Conservation (phyloP, 2,888 invertebrate genomes). For the Brenthis daphne region DNA sequence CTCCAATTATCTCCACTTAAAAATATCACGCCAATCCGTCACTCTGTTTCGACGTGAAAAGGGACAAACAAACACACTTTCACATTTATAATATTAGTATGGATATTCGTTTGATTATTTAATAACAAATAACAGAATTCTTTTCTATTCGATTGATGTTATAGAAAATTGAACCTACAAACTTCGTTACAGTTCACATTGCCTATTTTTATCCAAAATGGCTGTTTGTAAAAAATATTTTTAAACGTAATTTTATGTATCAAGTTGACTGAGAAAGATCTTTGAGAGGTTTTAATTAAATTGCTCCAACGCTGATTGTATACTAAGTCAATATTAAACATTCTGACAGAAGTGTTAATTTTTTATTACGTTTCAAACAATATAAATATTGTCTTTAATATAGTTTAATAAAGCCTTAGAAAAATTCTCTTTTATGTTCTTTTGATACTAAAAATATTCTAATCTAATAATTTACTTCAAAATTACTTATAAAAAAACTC, state of each 20-base stretch:
- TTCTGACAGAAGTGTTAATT: constrained; percentile 12
- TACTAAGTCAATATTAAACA: constrained; percentile 11
- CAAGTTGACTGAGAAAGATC: constrained; percentile 38
- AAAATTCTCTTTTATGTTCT: neutral
- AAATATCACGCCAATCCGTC: no score
- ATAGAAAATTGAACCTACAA: neutral
- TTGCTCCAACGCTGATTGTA: constrained; percentile 24
- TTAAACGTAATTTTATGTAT: constrained; percentile 23
- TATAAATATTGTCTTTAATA: constrained; percentile 11
- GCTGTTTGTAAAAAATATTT: neutral
- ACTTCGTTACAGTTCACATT: neutral
- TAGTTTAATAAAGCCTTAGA: neutral
- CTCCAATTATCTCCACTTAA: no score
- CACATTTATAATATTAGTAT: neutral
- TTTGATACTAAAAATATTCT: neutral
- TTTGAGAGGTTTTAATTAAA: constrained; percentile 33
- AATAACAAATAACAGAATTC: no score
- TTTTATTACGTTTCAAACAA: constrained; percentile 8
- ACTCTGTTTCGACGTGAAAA: no score
- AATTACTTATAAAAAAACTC: no score
- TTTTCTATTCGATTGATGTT: no score
- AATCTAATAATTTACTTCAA: neutral
- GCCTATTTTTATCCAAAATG: neutral
- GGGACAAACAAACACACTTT: neutral
- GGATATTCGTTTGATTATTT: no score